phyloP scores from a whole-genome alignment of 2,888 invertebrate species.

The Tetanocera ferruginea region DNA sequence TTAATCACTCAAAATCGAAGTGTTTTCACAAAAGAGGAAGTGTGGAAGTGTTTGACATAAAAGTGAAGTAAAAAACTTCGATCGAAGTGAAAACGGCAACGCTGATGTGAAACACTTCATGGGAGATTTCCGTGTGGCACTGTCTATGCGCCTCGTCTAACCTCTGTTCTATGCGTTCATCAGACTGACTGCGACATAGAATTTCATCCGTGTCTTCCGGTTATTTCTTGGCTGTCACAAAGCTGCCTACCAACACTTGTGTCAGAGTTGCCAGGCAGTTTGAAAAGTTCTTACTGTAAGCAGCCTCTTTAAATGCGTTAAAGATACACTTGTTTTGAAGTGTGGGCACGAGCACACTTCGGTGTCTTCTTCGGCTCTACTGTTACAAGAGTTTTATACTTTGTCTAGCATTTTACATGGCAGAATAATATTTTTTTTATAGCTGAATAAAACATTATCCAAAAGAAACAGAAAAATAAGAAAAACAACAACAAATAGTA shows the following conservation, averaged over 20 bases:
- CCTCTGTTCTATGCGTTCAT: neutral
- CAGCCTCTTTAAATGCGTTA: conserved; percentile 20
- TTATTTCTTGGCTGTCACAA: conserved; percentile 14
- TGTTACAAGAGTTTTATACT: neutral
- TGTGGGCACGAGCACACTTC: neutral
- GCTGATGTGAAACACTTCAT: conserved; percentile 25
- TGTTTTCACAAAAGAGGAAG: too few species aligned
- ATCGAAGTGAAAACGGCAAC: conserved; percentile 7
- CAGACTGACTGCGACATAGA: conserved; percentile 22
- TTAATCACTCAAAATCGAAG: too few species aligned
- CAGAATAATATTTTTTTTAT: neutral
- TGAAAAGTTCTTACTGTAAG: neutral
- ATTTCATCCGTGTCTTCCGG: conserved; percentile 43
- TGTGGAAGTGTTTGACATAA: too few species aligned
- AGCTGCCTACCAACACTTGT: neutral
- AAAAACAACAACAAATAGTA: neutral
- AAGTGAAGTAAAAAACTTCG: too few species aligned
- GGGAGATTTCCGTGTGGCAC: conserved; percentile 40
- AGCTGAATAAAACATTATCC: neutral
- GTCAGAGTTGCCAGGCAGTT: neutral
- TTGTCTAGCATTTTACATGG: neutral
- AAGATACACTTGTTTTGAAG: conserved; percentile 29
- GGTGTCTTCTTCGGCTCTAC: neutral
- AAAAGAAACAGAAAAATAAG: neutral
- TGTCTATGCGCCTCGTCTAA: neutral